phyloP scores from a whole-genome alignment of 2,113 vertebrate genomes.

The Podilymbus podiceps region DNA sequence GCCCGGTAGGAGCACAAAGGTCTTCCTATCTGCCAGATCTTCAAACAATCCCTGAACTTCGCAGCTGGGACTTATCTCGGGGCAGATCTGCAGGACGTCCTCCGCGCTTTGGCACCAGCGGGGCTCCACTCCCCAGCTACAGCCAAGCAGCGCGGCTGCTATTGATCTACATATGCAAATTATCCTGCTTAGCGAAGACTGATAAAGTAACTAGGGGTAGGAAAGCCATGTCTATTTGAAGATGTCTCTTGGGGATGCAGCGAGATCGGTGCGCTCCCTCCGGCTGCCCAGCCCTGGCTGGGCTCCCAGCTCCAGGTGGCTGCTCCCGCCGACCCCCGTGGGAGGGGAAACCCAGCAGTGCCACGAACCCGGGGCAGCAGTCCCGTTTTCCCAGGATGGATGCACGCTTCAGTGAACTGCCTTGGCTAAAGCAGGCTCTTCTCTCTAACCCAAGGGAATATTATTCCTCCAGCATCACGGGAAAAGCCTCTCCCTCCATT shows the following conservation, averaged over 20 bases:
- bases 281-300: neutral
- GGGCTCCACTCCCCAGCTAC: neutral
- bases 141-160: neutral
- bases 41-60: neutral
- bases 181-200: neutral
- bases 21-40: slow-evolving; percentile 3
- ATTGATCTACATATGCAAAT: neutral
- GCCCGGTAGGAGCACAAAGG: neutral
- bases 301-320: fast-evolving
- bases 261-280: neutral
- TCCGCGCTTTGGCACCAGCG: neutral
- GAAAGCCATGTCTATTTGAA: neutral
- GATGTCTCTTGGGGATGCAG: neutral
- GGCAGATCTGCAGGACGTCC: neutral
- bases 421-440: neutral
- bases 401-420: neutral
- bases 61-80: neutral
- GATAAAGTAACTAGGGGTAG: neutral
- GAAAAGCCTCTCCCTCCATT: neutral
- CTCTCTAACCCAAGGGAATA: neutral
- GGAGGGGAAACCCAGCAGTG: neutral
- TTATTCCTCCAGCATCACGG: neutral
- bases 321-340: neutral
- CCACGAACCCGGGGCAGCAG: fast-evolving
- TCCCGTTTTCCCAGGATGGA: neutral